These are phyloP conservation scores for Atlantisia rogersi DNA, from an alignment of 2,113 vertebrate genomes.

Conservation along the genomic window DNA sequence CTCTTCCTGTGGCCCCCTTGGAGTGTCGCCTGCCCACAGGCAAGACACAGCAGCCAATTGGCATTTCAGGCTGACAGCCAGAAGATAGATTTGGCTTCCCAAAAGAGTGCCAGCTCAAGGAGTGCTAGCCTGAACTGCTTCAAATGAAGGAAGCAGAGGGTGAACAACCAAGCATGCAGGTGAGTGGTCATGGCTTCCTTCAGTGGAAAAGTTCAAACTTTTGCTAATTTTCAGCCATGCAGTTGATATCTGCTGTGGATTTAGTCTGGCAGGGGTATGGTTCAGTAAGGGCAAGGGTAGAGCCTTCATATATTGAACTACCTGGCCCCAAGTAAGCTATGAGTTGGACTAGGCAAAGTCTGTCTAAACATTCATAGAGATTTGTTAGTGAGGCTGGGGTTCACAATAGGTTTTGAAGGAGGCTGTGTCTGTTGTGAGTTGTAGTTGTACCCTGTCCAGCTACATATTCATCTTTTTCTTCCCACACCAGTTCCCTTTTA, in stretches of 20 bases:
- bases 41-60: not conserved
- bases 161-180: not conserved
- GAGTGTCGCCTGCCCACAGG: not conserved
- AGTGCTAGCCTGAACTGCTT: not conserved
- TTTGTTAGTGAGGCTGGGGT: not conserved
- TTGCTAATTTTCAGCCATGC: not conserved
- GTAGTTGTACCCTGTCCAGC: not conserved
- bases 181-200: not conserved
- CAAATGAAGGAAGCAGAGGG: not conserved
- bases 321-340: accelerated
- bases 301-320: not conserved
- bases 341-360: not conserved
- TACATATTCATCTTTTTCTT: not conserved
- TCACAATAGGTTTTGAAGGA: not conserved
- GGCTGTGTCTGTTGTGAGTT: not conserved
- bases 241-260: not conserved
- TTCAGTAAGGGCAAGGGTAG: not conserved
- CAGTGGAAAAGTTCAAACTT: not conserved
- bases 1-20: not conserved
- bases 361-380: not conserved
- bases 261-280: not conserved
- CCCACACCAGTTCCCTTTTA: not conserved
- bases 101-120: not conserved
- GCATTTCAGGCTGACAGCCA: not conserved
- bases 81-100: not conserved